Evolutionary conservation across 2,797 vertebrate species (phyloP).

Genomic region (Valencia hispanica): DNA sequence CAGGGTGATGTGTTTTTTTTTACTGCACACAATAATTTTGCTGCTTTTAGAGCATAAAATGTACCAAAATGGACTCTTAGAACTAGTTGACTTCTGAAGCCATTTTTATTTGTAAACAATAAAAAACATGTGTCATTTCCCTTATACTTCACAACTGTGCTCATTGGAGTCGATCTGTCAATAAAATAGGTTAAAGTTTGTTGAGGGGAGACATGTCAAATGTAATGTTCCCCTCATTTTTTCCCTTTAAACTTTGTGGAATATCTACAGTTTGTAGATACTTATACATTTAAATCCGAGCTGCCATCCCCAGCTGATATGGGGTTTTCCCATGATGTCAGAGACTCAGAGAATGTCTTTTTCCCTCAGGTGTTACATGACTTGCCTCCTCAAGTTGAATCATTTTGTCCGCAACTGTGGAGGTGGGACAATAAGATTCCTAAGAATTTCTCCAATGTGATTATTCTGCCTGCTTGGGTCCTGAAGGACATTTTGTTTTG

Average conservation of each 20-base stretch:
- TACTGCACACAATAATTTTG: background rate
- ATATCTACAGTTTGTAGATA: conserved; percentile 19
- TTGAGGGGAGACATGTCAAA: background rate
- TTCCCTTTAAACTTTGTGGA: conserved; percentile 5
- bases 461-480: conserved; percentile 52
- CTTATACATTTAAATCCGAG: conserved; percentile 3
- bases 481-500: conserved; percentile 52
- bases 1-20: background rate
- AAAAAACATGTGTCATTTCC: background rate
- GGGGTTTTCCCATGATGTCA: conserved; percentile 62
- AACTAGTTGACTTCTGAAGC: background rate
- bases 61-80: background rate
- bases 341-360: conserved; percentile 37
- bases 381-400: conserved; percentile 34
- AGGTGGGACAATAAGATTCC: conserved; percentile 38
- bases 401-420: conserved; percentile 22
- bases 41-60: background rate
- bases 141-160: background rate
- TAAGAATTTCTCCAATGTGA: conserved; percentile 60
- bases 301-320: conserved; percentile 25
- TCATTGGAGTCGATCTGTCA: background rate
- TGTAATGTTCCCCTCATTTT: background rate
- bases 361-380: conserved; percentile 28
- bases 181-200: background rate
- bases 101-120: background rate